These are phyloP conservation scores for Lithobates sylvaticus DNA, from an alignment of 2,797 vertebrate species.

Conservation along the genomic window DNA sequence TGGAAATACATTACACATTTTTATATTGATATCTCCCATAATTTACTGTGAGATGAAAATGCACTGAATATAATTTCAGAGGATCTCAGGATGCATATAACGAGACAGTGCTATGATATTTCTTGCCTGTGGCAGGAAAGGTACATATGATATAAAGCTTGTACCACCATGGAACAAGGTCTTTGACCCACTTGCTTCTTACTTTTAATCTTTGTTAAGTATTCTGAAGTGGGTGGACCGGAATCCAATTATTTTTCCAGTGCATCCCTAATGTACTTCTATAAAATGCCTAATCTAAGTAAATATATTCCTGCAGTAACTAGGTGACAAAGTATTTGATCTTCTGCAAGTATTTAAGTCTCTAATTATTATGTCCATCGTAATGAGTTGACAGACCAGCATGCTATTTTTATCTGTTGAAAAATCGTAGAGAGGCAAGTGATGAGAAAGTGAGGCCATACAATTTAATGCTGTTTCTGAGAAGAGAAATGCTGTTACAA, in stretches of 20 bases:
- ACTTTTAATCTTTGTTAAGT: conserved; percentile 23
- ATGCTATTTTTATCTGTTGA: conserved; percentile 25
- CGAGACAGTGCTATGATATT: conserved; percentile 17
- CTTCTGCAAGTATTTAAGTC: conserved; percentile 16
- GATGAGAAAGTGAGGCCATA: conserved; percentile 24
- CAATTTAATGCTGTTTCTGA: conserved; percentile 24
- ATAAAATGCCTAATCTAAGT: conserved; percentile 27
- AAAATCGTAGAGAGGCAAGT: conserved; percentile 15
- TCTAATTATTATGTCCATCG: conserved; percentile 28
- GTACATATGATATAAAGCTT: conserved; percentile 17
- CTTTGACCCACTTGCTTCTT: conserved; percentile 37
- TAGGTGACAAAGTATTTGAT: conserved; percentile 32
- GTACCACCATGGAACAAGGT: not conserved
- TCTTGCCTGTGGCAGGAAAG: conserved; percentile 5
- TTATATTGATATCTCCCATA: conserved; percentile 41
- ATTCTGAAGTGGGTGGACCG: conserved; percentile 34
- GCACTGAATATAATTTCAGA: not conserved
- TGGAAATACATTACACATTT: conserved; percentile 32
- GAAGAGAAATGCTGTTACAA: conserved; percentile 16
- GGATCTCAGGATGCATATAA: conserved; percentile 27
- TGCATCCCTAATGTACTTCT: conserved; percentile 10
- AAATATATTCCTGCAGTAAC: conserved; percentile 26
- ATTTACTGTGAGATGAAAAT: conserved; percentile 33
- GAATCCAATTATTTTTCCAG: conserved; percentile 41
- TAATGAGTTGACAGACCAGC: conserved; percentile 29